These are phyloP conservation scores for Petrosia ficiformis DNA, from an alignment of 37 sponge, comb jelly and placozoan genomes.

Conservation along the genomic window DNA sequence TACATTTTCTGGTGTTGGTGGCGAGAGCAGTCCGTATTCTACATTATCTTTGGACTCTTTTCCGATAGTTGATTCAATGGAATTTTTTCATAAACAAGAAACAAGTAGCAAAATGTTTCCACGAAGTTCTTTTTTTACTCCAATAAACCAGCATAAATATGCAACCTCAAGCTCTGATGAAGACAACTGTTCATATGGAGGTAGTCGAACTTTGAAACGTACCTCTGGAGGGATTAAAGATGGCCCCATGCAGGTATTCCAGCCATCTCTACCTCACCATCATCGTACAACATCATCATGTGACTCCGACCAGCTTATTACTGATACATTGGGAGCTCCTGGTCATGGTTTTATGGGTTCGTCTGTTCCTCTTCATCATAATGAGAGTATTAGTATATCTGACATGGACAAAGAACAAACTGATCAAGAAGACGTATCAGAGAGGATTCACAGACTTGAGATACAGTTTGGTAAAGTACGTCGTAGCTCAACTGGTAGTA, in stretches of 20 bases:
- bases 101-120: background rate
- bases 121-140: background rate
- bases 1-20: conserved; percentile 13
- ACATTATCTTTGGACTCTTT: conserved; percentile 40
- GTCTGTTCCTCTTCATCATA: conserved; percentile 12
- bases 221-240: background rate
- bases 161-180: background rate
- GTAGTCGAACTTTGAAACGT: background rate
- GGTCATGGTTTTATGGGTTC: too few species aligned
- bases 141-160: background rate
- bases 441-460: conserved; percentile 20
- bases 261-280: background rate
- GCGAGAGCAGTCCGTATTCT: conserved; percentile 52
- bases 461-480: conserved; percentile 33
- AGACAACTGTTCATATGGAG: background rate
- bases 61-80: conserved; percentile 35
- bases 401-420: conserved; percentile 50
- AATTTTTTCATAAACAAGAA: background rate
- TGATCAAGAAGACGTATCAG: conserved; percentile 45
- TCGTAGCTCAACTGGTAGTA: conserved; percentile 52
- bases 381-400: conserved; percentile 48
- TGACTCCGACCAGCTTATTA: conserved; percentile 45
- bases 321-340: background rate
- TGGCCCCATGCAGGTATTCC: background rate
- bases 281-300: conserved; percentile 42